Evolutionary conservation across 1,140 invertebrate genomes (phyloP), one percentile per base, ranked within the genome.

Genomic region (Zeugodacus cucurbitae): DNA sequence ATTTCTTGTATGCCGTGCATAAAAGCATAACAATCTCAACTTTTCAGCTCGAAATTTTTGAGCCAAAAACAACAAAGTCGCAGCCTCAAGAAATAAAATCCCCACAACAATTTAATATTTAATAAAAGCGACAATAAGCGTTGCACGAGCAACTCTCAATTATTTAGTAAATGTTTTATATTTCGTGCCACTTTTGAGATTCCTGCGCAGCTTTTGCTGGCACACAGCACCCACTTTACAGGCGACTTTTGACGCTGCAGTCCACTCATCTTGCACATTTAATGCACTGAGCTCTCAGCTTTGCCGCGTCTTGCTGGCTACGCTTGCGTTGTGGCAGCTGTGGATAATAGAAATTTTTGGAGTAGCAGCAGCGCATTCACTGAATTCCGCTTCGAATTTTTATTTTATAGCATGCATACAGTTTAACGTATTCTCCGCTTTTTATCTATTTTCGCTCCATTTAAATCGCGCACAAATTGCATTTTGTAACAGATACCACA

Each of bases 51-150:
- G n/a, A 82, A n/a, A 48, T 82, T 41, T 82, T 82, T 86, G n/a
- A n/a, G 29, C 29, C 26, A 86, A 32, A 86, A 34, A 86, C 17
- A 86, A 57, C 58, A 62, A 57, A 86, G 20, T 0, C n/a, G 2
- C 57, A 22, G 37, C 17, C 37, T 82, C 37, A 82, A 29, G 29
- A 22, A 86, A 58, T 59, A 26, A 62, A 22, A 62, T 26, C 22
- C 22, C 6, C 29, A 59, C 44, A 20, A 26, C 29, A 58, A 54
- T n/a, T 26, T 32, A 48, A 86, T 29, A 62, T 62, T 62, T 41
- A 86, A 86, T 32, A 86, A 86, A 86, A 86, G n/a, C 78, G 20
- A 4, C 82, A 54, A 57, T 58, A 86, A 58, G 44, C n/a, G 34
- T 37, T 26, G 82, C 10, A 32, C 7, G 11, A 29, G 44, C 44